Base-by-base conservation (phyloP, 2,113 vertebrate genomes). In the Micronycteris hirsuta region DNA sequence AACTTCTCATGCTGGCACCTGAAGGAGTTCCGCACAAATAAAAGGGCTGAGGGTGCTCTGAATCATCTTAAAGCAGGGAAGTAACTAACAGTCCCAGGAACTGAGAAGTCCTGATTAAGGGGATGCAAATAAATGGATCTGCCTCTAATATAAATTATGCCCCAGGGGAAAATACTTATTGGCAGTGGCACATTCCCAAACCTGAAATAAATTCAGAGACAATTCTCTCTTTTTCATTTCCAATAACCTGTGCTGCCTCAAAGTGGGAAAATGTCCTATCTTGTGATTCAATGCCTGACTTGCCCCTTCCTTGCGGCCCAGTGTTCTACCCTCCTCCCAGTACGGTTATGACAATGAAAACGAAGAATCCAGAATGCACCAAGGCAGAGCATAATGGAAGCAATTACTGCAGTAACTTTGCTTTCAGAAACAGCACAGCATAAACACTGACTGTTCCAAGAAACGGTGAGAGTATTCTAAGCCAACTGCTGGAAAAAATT, bases 401-500 rank as follows among this genome's bases (percentile, higher is more conserved):
- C 86, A 97, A 97, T 97, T 97, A 97, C 80, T 77, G 67, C 58
- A 86, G 86, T 70, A 70, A 96, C 77, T 80, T 86, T 73, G 65
- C 74, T 95, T 92, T 96, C 93, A 95, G 96, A 94, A 96, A 97
- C 70, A 81, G 95, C 43, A 87, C 74, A 86, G 95, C 74, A 95
- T 74, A 97, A 97, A 96, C 91, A 97, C 31, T 78, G 86, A 70
- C 77, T 83, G 45, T 96, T 97, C 95, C 96, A 97, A 97, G 96
- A 96, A 96, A 96, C 71, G 83, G 31, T 82, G 43, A 90, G 47
- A 56, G 67, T 45, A 73, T 82, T 93, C 74, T 94, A 94, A 91
- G 96, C 94, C 95, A 95, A 94, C 70, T 97, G 86, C 97, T 96
- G 97, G 95, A 87, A 96, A 95, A 93, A 91, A 95, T 97, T 92